These are phyloP conservation scores for Eupristina koningsbergeri DNA, from an alignment of 1,140 invertebrate genomes.

Conservation along the genomic window DNA sequence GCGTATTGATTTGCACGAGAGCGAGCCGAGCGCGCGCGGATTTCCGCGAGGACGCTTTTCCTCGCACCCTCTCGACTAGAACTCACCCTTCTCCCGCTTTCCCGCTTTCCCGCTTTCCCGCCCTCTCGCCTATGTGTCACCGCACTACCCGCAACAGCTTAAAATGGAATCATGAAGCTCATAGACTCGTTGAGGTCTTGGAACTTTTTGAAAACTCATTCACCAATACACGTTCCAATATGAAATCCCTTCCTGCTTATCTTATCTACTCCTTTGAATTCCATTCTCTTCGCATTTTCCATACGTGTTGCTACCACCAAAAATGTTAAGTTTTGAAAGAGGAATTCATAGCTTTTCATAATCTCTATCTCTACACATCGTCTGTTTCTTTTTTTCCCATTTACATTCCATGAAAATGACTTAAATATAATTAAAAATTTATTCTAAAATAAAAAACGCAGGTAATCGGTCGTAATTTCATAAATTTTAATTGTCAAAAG, in stretches of 20 bases:
- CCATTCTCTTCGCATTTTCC: not conserved
- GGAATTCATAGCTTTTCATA: not conserved
- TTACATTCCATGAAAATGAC: too few species aligned
- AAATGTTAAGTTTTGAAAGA: not conserved
- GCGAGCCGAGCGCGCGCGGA: not conserved
- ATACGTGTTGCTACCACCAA: not conserved
- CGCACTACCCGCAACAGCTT: not conserved
- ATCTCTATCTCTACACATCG: not conserved
- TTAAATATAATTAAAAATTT: too few species aligned
- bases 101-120: not conserved
- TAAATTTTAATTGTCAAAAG: too few species aligned
- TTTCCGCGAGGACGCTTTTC: slow-evolving; percentile 1
- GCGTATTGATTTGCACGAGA: slow-evolving; percentile 6
- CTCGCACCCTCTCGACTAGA: not conserved
- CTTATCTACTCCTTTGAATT: not conserved
- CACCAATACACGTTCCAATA: not conserved
- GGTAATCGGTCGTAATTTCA: too few species aligned
- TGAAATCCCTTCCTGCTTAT: not conserved
- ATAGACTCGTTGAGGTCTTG: not conserved
- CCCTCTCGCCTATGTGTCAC: not conserved
- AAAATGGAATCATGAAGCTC: not conserved
- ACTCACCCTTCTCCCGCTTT: not conserved
- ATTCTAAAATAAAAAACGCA: too few species aligned
- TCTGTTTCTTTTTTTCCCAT: not conserved
- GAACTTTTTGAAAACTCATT: not conserved